These are phyloP conservation scores for Mungos mungo DNA, from an alignment of 2,113 vertebrate species.

Conservation along the genomic window DNA sequence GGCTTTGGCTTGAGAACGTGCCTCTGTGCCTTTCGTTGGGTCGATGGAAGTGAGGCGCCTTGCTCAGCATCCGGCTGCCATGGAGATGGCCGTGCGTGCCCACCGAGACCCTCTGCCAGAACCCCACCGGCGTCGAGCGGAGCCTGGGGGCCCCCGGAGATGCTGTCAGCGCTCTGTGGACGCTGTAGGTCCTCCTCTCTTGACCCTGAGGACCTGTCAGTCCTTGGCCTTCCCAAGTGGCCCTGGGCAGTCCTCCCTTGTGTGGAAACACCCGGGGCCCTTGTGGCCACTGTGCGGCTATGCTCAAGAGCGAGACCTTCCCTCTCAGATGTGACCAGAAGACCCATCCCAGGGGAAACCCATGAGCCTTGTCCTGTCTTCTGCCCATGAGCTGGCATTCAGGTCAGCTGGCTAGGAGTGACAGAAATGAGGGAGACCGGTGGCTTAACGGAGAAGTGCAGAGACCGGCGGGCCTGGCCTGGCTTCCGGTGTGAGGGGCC, in stretches of 20 bases:
- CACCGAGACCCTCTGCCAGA: background rate
- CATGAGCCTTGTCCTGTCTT: background rate
- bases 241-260: background rate
- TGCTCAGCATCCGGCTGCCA: background rate
- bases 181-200: too few relatives aligned
- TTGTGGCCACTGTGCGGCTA: background rate
- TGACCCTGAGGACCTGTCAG: accelerated
- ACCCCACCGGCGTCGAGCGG: background rate
- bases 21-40: background rate
- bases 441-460: background rate
- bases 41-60: accelerated
- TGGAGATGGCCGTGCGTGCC: background rate
- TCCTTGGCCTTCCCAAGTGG: accelerated
- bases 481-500: background rate
- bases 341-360: background rate
- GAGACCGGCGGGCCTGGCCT: background rate
- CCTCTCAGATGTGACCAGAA: background rate
- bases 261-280: background rate
- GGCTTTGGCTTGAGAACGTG: background rate
- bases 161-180: background rate
- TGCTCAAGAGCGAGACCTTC: background rate
- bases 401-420: background rate
- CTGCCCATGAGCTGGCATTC: background rate
- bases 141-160: background rate
- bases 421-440: too few relatives aligned